A percentile compares a stretch with the other conserved stretches of the same genome.
These are phyloP conservation scores for Drosophila aldrichi DNA, from an alignment of 2,888 invertebrate genomes.

Conservation along the genomic window DNA sequence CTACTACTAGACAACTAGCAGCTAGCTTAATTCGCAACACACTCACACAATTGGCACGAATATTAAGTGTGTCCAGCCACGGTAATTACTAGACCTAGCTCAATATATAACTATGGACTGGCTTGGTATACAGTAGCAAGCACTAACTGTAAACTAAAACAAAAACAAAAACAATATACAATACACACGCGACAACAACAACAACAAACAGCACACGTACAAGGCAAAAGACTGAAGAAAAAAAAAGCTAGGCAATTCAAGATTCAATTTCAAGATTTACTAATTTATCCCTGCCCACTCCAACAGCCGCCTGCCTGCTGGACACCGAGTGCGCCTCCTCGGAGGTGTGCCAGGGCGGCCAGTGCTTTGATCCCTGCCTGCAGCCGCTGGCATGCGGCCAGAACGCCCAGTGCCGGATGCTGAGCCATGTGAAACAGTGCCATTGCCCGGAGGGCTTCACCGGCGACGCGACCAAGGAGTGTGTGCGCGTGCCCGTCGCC, in stretches of 20 bases:
- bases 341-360: constrained; percentile 93
- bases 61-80: constrained; percentile 3
- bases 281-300: constrained; percentile 27
- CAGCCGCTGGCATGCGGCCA: constrained; percentile 92
- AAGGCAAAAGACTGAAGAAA: constrained; percentile 30
- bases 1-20: constrained; percentile 53
- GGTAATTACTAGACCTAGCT: constrained; percentile 7
- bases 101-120: constrained; percentile 44
- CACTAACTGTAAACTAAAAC: constrained; percentile 62
- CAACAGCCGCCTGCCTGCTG: constrained; percentile 90
- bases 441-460: constrained; percentile 94
- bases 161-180: constrained; percentile 37
- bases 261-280: not conserved
- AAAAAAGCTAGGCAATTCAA: not conserved
- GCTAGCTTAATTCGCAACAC: constrained; percentile 45
- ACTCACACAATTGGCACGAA: constrained; percentile 62
- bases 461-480: constrained; percentile 93
- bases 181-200: constrained; percentile 40
- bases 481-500: constrained; percentile 93
- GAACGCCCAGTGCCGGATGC: constrained; percentile 91
- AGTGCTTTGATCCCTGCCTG: constrained; percentile 93
- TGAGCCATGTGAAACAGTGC: constrained; percentile 91
- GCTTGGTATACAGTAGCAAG: constrained; percentile 42
- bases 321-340: constrained; percentile 92
- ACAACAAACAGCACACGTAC: constrained; percentile 43